Evolutionary conservation across 2,113 vertebrate genomes (phyloP), one percentile per base, ranked within the genome.

Genomic region (Odobenus rosmarus): DNA sequence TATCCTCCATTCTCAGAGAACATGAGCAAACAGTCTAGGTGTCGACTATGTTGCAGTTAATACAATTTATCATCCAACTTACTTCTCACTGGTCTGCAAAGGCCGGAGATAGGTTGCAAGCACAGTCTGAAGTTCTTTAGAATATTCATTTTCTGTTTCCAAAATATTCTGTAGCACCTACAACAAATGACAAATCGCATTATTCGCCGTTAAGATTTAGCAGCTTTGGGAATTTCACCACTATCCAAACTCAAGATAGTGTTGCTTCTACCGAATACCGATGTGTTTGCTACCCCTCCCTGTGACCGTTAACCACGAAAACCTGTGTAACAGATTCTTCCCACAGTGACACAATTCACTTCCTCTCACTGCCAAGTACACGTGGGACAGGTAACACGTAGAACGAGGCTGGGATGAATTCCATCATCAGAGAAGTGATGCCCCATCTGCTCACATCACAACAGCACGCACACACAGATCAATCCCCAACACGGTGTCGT

Each of bases 141-240:
- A 99, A 98, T 99, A 99, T 96, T 99, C 99, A 13, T 99, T 99
- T 98, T 99, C 99, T 39, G 99, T 99, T 99, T 99, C 99, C 98
- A 99, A 98, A 99, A 99, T 99, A 98, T 99, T 99, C 98, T 99
- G 99, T 98, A 99, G 99, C 98, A 99, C 99, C 99, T 99, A 93
- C 16, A 99, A 98, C 90, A 64, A 98, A 95, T 15, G 87, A 97
- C 31, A 4, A 74, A 76, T 11, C 14, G 72, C 12, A 2, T 97
- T 80, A 97, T 8, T 42, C 69, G 42, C 82, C 59, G 51, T 3
- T 42, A 21, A 80, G 42, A 91, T 33, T n/a, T 46, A 46, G 5
- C 53, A 36, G 16, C 39, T 82, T 57, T 26, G 36, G 39, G 13
- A 24, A 74, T 74, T 1, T 31, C 33, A 36, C 0, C 11, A 0